Evolutionary conservation across 2,888 invertebrate species (phyloP), one percentile per base, ranked within the genome.

Genomic region (Tachystola acroxantha): DNA sequence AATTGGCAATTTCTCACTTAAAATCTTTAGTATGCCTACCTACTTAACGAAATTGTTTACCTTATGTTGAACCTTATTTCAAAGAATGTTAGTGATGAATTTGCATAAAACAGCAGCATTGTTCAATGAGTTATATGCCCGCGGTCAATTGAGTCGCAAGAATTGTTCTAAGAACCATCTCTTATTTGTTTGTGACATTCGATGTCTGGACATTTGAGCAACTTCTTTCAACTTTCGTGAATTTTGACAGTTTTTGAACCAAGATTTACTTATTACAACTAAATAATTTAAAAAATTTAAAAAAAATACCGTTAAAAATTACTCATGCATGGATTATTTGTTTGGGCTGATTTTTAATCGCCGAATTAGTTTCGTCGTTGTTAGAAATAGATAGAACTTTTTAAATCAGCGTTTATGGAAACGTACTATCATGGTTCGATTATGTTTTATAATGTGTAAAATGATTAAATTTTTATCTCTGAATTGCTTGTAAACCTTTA

Each of bases 1-100:
- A 59, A 59, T 57, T 53, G 64, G 57, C 77, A 74, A 79, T 80
- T 78, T 75, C 73, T 68, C 71, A 72, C 74, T 79, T 73, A 70
- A 69, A 33, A 67, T 65, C 67, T 64, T 57, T 57, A 59, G 24
- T 56, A 33, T 10, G 30, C 27, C 24, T 16, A 27, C 32, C n/a
- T 24, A n/a, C 24, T n/a, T 30, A 14, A 43, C 46, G 24, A 27
- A 27, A 12, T 24, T 27, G 3, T 10, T 27, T 27, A 11, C 26
- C 3, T 9, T 10, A 10, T 27, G 10, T 63, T n/a, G 42, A 50
- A 53, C 68, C 61, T 64, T 80, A 72, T 65, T 46, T 34, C 43
- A 25, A 35, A 39, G 37, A 32, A 10, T 41, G 45, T 53, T 60
- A 58, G 65, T 52, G 46, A 48, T 47, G 55, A 50, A 62, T 67